A percentile compares a stretch with the other conserved stretches of the same genome.
phyloP scores from a whole-genome alignment of 1,140 invertebrate genomes.

The Drosophila auraria region DNA sequence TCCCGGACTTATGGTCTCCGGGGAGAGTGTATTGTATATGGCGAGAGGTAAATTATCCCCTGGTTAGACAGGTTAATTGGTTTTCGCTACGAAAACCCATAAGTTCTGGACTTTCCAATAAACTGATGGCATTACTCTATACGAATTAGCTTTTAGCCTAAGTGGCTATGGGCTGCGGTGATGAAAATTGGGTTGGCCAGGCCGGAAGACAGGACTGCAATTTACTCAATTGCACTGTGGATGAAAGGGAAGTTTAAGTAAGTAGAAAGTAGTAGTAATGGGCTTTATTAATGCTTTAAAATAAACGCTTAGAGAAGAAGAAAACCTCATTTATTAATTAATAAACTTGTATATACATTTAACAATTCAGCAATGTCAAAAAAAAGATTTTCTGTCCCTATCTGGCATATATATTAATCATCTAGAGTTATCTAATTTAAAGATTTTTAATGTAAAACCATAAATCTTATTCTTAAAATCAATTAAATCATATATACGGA shows the following conservation, averaged over 20 bases:
- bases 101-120: conserved; percentile 19
- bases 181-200: conserved; percentile 19
- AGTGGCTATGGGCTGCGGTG: conserved; percentile 10
- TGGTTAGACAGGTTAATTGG: conserved; percentile 42
- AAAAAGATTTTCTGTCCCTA: no score
- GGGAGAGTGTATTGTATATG: neutral
- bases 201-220: conserved; percentile 32
- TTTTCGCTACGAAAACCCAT: neutral
- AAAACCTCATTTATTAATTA: neutral
- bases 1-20: conserved; percentile 9
- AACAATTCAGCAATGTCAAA: no score
- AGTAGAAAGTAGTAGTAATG: no score
- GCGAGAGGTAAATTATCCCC: conserved; percentile 17
- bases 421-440: no score
- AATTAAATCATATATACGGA: neutral
- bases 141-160: conserved; percentile 35
- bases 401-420: no score
- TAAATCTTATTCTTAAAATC: no score
- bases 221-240: conserved; percentile 50
- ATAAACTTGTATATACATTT: no score
- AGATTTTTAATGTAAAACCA: no score
- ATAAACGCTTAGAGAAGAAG: neutral
- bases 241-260: neutral
- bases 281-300: neutral
- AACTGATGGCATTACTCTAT: conserved; percentile 10